Evolutionary conservation across 2,797 vertebrate genomes (phyloP), one percentile per base, ranked within the genome.

Genomic region (Benthosema pterotum): DNA sequence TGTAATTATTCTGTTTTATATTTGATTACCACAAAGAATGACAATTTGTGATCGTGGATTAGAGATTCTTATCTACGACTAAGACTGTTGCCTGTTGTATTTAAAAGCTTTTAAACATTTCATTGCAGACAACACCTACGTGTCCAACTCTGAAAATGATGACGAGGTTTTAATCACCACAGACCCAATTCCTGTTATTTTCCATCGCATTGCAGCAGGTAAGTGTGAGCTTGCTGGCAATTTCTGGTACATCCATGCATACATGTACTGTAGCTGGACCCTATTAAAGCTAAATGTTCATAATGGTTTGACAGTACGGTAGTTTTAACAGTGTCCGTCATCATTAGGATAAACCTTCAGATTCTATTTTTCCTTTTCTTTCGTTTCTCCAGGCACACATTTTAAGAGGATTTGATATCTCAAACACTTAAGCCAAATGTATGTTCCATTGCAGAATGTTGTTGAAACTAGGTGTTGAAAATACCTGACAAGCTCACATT

Each of bases 101-200:
- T 48, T n/a, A 11, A 48, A 9, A 53, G 48, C 16, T 32, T 52
- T 16, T 49, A 55, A 32, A 50, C 13, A 1, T 75, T 52, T 54
- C 42, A 43, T 74, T 75, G 60, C 83, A 96, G 95, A 96, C 85
- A 96, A 96, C 83, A 96, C 95, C 0, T 96, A 95, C 0, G 94
- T 96, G 69, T 96, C 94, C 73, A 96, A 94, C 89, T 96, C 95
- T 74, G 94, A 95, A 83, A 95, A 96, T 0, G 90, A 94, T 65
- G 95, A 96, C 89, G 95, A 96, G 77, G 95, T 96, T 15, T 84
- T 96, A 91, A 94, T 96, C 80, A 96, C 94, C 61, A 94, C 94
- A 80, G 94, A 96, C 69, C 93, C 94, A 65, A 96, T 96, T 79
- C 95, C 95, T 70, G 87, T 95, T 59, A 96, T 96, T 88, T 96